phyloP scores from a whole-genome alignment of 1,140 invertebrate species.

The Radopholus similis region DNA sequence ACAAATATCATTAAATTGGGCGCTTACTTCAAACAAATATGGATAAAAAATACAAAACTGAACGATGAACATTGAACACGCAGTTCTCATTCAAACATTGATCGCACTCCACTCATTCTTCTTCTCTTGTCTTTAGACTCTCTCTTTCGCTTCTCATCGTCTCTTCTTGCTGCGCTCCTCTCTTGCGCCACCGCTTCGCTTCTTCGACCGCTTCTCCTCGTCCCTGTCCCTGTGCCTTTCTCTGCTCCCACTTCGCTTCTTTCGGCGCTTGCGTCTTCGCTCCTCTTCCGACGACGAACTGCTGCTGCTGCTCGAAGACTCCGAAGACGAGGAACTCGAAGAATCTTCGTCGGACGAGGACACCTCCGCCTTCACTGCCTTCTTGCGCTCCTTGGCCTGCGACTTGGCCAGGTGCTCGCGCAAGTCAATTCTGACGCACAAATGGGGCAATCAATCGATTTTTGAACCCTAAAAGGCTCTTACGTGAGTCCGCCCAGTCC shows the following conservation, averaged over 20 bases:
- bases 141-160: not conserved
- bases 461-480: conserved; percentile 12
- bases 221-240: not conserved
- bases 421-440: conserved; percentile 31
- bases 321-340: not conserved
- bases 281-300: not conserved
- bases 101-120: not conserved
- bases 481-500: conserved; percentile 88
- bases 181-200: not conserved
- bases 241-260: not conserved
- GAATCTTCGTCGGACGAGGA: not conserved
- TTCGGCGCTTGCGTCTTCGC: not conserved
- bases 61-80: no score
- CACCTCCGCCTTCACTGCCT: conserved; percentile 1
- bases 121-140: not conserved
- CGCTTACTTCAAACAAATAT: no score
- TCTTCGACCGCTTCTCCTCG: not conserved
- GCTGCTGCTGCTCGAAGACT: not conserved
- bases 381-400: conserved; percentile 21
- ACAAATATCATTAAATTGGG: no score
- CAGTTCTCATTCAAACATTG: no score
- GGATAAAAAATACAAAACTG: no score
- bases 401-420: conserved; percentile 30
- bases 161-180: not conserved
- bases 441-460: conserved; percentile 8